Evolutionary conservation across 2,888 invertebrate species (phyloP).

Genomic region (Formica aserva): DNA sequence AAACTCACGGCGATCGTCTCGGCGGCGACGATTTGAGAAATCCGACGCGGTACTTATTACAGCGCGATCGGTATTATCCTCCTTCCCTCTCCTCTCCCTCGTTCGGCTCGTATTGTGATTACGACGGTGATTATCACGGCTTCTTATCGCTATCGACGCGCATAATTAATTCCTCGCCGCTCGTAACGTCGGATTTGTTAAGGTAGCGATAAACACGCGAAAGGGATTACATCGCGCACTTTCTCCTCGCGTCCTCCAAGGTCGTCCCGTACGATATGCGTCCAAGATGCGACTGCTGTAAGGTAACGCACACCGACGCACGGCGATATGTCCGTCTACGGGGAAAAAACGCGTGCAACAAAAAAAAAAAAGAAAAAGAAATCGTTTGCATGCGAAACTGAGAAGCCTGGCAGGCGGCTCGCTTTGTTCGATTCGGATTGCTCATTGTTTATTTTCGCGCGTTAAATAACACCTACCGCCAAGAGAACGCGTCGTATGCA

Average conservation of each 20-base stretch:
- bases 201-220: constrained; percentile 47
- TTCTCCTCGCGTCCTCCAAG: constrained; percentile 39
- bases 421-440: constrained; percentile 23
- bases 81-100: too few relatives aligned
- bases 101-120: constrained; percentile 29
- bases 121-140: constrained; percentile 28
- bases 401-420: not conserved
- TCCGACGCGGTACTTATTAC: constrained; percentile 23
- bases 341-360: not conserved
- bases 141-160: constrained; percentile 34
- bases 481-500: not conserved
- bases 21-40: constrained; percentile 29
- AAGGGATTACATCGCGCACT: constrained; percentile 37
- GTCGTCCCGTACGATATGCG: constrained; percentile 25
- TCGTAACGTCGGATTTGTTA: constrained; percentile 47
- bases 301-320: not conserved
- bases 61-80: not conserved
- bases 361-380: not conserved
- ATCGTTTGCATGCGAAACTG: not conserved
- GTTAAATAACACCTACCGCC: not conserved
- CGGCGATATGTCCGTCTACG: not conserved
- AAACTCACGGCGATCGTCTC: not conserved
- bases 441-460: constrained; percentile 31
- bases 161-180: constrained; percentile 50
- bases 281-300: not conserved